Evolutionary conservation across 1,140 invertebrate genomes (phyloP).

Genomic region (Eufriesea mexicana): DNA sequence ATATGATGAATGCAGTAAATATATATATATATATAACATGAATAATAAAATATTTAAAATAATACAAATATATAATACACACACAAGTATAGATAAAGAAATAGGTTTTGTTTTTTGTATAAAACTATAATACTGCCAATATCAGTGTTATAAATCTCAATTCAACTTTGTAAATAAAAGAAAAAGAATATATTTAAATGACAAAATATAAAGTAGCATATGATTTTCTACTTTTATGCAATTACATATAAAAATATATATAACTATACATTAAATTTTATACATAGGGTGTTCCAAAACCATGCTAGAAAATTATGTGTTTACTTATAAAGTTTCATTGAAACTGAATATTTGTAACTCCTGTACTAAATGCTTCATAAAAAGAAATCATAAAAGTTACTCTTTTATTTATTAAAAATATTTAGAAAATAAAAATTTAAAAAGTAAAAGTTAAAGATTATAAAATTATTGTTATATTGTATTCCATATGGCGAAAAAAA

Average conservation of each 20-base stretch:
- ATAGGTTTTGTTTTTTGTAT: background rate
- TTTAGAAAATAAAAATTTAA: background rate
- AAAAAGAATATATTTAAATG: background rate
- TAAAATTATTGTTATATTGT: background rate
- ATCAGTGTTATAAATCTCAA: conserved; percentile 2
- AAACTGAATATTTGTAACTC: background rate
- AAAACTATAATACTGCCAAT: conserved; percentile 33
- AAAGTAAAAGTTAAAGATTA: background rate
- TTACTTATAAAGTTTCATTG: background rate
- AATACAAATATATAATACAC: background rate
- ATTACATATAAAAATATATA: conserved; percentile 28
- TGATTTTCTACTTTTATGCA: background rate
- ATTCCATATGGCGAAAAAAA: background rate
- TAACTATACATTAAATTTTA: conserved; percentile 2
- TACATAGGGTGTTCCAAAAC: conserved; percentile 8
- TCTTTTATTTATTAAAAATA: background rate
- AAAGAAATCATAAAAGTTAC: background rate
- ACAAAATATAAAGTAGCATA: background rate
- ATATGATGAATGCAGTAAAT: conserved; percentile 12
- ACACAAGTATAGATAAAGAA: background rate
- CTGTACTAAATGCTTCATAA: background rate
- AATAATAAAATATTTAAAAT: conserved; percentile 12
- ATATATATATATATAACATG: conserved; percentile 6
- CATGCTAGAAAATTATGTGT: background rate
- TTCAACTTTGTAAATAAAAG: background rate